Evolutionary conservation across 2,797 vertebrate species (phyloP), one percentile per base, ranked within the genome.

Genomic region (Lagothrix lagotricha): DNA sequence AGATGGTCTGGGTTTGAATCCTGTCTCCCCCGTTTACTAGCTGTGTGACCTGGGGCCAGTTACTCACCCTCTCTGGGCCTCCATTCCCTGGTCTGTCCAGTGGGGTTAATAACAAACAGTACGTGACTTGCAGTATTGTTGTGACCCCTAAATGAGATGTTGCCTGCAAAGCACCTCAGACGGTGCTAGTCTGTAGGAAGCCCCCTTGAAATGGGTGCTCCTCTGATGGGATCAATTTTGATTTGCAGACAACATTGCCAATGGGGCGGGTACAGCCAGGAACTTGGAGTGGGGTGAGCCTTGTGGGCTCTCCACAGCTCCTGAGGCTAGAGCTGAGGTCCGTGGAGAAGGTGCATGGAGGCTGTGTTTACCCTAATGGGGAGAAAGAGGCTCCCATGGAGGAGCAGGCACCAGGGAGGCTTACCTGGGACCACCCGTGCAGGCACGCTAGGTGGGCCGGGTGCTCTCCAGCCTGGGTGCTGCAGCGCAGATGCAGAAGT

Each of bases 351-450:
- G 50, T 0, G 8, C 1, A 0, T 4, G 67, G 26, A 61, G 87
- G 64, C 28, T 2, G n/a, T n/a, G 7, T 50, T 28, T 4, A 0
- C 22, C 50, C n/a, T 28, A 6, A 30, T 0, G 0, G 46, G 28
- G 22, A 44, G 44, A 77, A 26, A 5, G 6, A 5, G 4, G 4
- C 15, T 57, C 58, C 26, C 10, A 7, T 0, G 17, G 73, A 30
- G 15, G 20, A 13, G 14, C 14, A 24, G 75, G 61, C 33, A 57
- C 46, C 1, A 17, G 4, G 48, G 1, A 12, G 12, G 36, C 15
- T 20, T 5, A 58, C 36, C 36, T 72, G 6, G 22, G 15, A 0
- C 58, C 0, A 8, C 67, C 12, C 46, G 12, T 10, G 52, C 28
- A 0, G 39, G 48, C 7, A 6, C 36, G 12, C 72, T 8, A 7